Percentiles rank a stretch among this genome's conserved stretches.
phyloP scores from a whole-genome alignment of 2,113 vertebrate species.

The Stomatorhinus ivindoensis region DNA sequence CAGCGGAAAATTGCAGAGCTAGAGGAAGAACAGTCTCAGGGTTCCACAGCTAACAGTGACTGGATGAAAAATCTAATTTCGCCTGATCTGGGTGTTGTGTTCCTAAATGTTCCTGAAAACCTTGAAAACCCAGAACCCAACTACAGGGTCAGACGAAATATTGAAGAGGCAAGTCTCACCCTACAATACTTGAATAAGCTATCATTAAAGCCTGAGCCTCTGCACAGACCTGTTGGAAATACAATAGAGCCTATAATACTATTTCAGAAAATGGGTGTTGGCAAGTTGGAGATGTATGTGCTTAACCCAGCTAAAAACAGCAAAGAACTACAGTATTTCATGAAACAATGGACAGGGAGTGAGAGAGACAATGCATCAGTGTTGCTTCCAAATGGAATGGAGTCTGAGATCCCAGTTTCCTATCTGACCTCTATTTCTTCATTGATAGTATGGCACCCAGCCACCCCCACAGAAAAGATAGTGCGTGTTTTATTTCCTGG shows the following conservation, averaged over 20 bases:
- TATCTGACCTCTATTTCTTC: constrained; percentile 86
- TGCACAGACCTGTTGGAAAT: constrained; percentile 75
- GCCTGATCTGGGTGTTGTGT: constrained; percentile 87
- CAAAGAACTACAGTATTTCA: constrained; percentile 90
- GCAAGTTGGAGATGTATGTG: constrained; percentile 93
- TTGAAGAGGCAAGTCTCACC: constrained; percentile 80
- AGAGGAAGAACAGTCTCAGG: constrained; percentile 91
- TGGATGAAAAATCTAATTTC: constrained; percentile 98
- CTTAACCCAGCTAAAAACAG: constrained; percentile 87
- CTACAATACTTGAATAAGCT: constrained; percentile 84
- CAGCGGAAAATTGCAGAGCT: constrained; percentile 84
- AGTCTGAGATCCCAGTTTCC: constrained; percentile 81
- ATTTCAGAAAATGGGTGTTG: constrained; percentile 97
- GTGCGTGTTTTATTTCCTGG: constrained; percentile 89
- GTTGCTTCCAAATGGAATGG: constrained; percentile 76
- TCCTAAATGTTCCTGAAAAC: constrained; percentile 86
- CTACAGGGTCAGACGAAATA: constrained; percentile 70
- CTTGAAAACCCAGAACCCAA: constrained; percentile 73
- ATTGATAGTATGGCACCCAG: constrained; percentile 93
- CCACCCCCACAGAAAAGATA: constrained; percentile 88
- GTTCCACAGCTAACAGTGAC: constrained; percentile 86
- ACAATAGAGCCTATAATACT: constrained; percentile 81
- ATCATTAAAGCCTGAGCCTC: constrained; percentile 81
- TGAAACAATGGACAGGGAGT: constrained; percentile 90
- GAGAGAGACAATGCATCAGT: constrained; percentile 79